Evolutionary conservation across 2,797 vertebrate genomes (phyloP).

Genomic region (Sarcophilus harrisii): DNA sequence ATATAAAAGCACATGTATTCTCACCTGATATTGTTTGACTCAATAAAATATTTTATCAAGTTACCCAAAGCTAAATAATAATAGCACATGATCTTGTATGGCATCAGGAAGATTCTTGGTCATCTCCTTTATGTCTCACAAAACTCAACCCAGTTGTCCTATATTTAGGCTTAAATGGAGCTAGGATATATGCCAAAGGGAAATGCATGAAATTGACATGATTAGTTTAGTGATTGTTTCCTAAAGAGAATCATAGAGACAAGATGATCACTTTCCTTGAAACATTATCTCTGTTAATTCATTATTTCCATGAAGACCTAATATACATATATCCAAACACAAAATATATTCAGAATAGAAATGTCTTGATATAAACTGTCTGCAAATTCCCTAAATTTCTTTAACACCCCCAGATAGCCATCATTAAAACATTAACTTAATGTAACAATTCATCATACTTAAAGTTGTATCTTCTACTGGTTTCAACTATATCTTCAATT

Average conservation of each 20-base stretch:
- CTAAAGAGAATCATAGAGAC: conserved; percentile 20
- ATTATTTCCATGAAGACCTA: not conserved
- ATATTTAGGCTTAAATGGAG: conserved; percentile 63
- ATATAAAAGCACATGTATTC: conserved; percentile 66
- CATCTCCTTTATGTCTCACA: conserved; percentile 76
- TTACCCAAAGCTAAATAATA: conserved; percentile 77
- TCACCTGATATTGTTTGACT: conserved; percentile 69
- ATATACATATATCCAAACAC: not conserved
- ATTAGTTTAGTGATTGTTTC: not conserved
- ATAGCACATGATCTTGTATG: conserved; percentile 73
- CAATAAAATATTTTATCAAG: conserved; percentile 76
- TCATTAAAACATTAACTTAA: not conserved
- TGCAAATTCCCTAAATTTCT: conserved; percentile 34
- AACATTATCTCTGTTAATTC: not conserved
- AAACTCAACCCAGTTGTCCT: conserved; percentile 77
- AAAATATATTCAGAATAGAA: conserved; percentile 25
- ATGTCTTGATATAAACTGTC: not conserved
- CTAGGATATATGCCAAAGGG: conserved; percentile 78
- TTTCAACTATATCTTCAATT: conserved; percentile 7
- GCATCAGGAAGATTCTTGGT: conserved; percentile 70
- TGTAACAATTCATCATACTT: conserved; percentile 32
- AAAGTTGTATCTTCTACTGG: not conserved
- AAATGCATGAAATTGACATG: conserved; percentile 48
- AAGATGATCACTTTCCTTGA: not conserved
- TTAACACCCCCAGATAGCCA: not conserved